Conservation (phyloP, 2,113 vertebrate species). For the Labeo rohita region DNA sequence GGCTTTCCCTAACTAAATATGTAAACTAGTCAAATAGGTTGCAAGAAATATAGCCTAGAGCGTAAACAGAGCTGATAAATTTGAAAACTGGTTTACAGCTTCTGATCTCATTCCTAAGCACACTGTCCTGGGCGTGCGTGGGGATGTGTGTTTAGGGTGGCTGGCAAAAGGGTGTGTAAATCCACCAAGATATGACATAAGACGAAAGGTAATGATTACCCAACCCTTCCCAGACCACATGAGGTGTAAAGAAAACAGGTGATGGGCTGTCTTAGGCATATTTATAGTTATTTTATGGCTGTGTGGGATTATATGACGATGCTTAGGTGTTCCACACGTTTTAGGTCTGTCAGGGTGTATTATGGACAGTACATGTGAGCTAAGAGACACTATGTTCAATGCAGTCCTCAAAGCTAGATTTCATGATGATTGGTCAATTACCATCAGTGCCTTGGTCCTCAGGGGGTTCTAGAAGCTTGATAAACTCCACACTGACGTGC, state of each 20-base stretch:
- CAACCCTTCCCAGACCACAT: background rate
- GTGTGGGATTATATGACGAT: slow-evolving; percentile 27
- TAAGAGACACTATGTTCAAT: background rate
- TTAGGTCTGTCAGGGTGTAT: background rate
- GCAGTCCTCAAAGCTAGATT: background rate
- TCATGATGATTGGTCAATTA: slow-evolving; percentile 59
- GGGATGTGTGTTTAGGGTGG: background rate
- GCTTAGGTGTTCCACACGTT: background rate
- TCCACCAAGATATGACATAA: slow-evolving; percentile 15
- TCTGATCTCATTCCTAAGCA: slow-evolving; percentile 21
- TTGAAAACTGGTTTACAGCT: background rate
- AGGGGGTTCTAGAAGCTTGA: slow-evolving; percentile 87
- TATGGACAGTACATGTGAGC: background rate
- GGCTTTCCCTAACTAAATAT: background rate
- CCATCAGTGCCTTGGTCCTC: slow-evolving; percentile 87
- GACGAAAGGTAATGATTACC: slow-evolving; percentile 1
- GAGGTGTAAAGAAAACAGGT: background rate
- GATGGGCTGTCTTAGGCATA: background rate
- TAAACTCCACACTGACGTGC: slow-evolving; percentile 91
- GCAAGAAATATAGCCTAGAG: background rate
- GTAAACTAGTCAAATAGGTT: background rate
- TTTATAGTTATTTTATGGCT: slow-evolving; percentile 23
- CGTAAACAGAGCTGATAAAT: background rate
- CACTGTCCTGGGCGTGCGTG: background rate
- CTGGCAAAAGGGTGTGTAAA: slow-evolving; percentile 19